Conservation (phyloP, 2,797 vertebrate species). For the Sebastes flavidus region DNA sequence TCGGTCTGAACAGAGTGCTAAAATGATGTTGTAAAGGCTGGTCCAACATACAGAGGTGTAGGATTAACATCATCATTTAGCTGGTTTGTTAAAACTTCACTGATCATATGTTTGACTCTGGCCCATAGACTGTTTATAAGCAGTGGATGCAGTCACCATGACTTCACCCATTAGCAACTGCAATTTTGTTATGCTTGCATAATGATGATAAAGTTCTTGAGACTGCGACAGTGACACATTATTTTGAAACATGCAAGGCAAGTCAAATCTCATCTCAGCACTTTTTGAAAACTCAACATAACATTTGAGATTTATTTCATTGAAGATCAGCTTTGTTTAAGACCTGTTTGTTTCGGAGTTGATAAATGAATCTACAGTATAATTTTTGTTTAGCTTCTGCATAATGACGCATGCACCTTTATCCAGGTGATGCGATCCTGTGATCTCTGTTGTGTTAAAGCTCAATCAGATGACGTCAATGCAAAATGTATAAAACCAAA, state of each 20-base stretch:
- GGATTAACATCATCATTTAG: background rate
- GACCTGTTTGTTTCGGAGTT: background rate
- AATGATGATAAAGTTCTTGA: no score
- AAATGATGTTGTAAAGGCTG: background rate
- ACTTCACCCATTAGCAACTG: no score
- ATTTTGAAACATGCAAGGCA: background rate
- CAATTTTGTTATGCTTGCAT: no score
- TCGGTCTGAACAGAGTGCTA: background rate
- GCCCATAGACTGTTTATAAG: no score
- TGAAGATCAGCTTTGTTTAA: background rate
- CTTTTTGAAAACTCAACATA: background rate
- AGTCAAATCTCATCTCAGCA: background rate
- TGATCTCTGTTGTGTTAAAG: slow-evolving; percentile 34
- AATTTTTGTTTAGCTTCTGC: slow-evolving; percentile 55
- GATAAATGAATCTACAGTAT: slow-evolving; percentile 4
- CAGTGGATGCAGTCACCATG: no score
- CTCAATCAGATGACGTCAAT: slow-evolving; percentile 48
- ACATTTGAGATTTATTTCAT: background rate
- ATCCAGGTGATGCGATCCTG: slow-evolving; percentile 22
- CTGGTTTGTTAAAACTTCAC: background rate
- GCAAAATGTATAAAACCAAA: slow-evolving; percentile 12
- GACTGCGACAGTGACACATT: no score
- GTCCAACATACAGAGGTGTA: background rate
- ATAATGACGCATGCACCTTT: slow-evolving; percentile 46
- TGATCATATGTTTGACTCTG: background rate